Evolutionary conservation across 2,797 vertebrate genomes (phyloP).

Genomic region (Pipistrellus nathusii): DNA sequence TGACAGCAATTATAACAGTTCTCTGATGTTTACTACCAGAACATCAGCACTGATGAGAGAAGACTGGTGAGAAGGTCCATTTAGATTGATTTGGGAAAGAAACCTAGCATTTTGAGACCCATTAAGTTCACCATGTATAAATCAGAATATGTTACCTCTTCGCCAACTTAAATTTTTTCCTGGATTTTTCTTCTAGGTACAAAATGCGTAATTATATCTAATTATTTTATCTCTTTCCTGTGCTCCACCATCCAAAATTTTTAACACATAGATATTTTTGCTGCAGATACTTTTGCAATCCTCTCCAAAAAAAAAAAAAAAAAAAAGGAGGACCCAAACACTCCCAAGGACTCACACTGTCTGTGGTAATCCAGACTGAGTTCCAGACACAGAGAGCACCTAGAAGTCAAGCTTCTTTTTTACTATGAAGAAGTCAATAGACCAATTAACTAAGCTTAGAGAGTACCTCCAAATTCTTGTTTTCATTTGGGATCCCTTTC

Average conservation of each 20-base stretch:
- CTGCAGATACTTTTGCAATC: background rate
- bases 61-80: background rate
- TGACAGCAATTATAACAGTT: background rate
- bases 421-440: background rate
- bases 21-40: background rate
- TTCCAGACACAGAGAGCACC: background rate
- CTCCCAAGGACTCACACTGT: background rate
- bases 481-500: background rate
- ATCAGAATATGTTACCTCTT: background rate
- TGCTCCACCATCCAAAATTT: background rate
- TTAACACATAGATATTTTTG: constrained; percentile 8
- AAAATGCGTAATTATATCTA: background rate
- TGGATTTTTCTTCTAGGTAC: constrained; percentile 37
- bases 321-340: background rate
- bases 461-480: background rate
- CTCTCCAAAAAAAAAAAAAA: background rate
- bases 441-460: background rate
- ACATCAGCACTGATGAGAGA: background rate
- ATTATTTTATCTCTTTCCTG: background rate
- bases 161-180: constrained; percentile 1
- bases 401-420: background rate
- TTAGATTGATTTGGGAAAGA: background rate
- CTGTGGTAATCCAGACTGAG: background rate
- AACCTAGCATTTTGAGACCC: background rate
- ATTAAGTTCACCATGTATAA: background rate